These are phyloP conservation scores for Dicyrtomina minuta DNA, from an alignment of 2,888 invertebrate genomes.

Conservation along the genomic window DNA sequence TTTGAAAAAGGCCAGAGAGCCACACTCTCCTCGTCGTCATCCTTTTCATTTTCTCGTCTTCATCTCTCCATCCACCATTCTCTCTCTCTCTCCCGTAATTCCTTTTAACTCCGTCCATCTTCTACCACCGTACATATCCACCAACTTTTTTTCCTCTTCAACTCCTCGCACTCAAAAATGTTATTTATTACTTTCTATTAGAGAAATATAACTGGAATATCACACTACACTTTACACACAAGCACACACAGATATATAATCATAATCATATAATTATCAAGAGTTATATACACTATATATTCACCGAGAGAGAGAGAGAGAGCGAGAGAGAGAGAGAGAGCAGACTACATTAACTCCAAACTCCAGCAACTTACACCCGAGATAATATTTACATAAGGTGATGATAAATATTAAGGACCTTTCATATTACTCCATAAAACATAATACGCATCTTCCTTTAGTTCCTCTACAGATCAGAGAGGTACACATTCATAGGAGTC, in stretches of 20 bases:
- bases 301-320: too few species aligned
- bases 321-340: too few species aligned
- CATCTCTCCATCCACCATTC: neutral
- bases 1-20: conserved; percentile 21
- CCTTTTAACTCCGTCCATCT: conserved; percentile 18
- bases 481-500: too few species aligned
- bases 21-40: conserved; percentile 13
- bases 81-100: neutral
- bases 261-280: too few species aligned
- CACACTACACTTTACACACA: neutral
- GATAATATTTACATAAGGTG: conserved; percentile 15
- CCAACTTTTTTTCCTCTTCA: conserved; percentile 11
- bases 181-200: conserved; percentile 32
- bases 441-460: too few species aligned
- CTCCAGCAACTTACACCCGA: neutral
- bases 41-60: conserved; percentile 6
- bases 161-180: conserved; percentile 20
- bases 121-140: too few species aligned
- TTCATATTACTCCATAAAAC: too few species aligned
- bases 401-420: too few species aligned
- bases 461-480: too few species aligned
- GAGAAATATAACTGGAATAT: conserved; percentile 1
- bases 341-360: neutral
- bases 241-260: neutral
- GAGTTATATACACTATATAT: too few species aligned